Conservation (phyloP, 2,113 vertebrate genomes). For the Dryoscopus gambensis region DNA sequence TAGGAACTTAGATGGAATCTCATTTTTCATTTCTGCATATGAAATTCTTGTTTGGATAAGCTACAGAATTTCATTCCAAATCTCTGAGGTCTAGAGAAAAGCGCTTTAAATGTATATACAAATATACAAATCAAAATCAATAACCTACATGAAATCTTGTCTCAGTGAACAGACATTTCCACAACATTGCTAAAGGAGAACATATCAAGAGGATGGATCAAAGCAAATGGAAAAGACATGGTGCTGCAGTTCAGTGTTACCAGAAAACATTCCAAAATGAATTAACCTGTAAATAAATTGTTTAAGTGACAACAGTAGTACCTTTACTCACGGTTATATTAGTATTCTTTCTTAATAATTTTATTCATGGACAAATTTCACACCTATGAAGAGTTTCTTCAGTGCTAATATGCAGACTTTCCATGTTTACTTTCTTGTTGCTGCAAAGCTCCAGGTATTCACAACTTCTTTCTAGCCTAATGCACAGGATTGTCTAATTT, state of each 20-base stretch:
- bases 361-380: not conserved
- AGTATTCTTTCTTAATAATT: not conserved
- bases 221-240: not conserved
- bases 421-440: not conserved
- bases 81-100: not conserved
- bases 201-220: not conserved
- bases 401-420: not conserved
- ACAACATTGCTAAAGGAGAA: not conserved
- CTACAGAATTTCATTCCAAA: not conserved
- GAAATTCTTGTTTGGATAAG: conserved; percentile 21
- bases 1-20: not conserved
- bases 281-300: not conserved
- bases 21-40: not conserved
- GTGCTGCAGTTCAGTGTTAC: not conserved
- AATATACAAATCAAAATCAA: conserved; percentile 32
- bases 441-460: not conserved
- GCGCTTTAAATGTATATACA: not conserved
- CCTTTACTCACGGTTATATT: not conserved
- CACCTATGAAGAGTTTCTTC: not conserved
- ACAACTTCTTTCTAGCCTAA: not conserved
- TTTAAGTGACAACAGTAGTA: not conserved
- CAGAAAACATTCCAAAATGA: not conserved
- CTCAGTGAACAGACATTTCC: not conserved
- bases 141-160: not conserved
- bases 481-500: not conserved